Evolutionary conservation across 2,113 vertebrate genomes (phyloP).

Genomic region (Sterrhoptilus dennistouni): DNA sequence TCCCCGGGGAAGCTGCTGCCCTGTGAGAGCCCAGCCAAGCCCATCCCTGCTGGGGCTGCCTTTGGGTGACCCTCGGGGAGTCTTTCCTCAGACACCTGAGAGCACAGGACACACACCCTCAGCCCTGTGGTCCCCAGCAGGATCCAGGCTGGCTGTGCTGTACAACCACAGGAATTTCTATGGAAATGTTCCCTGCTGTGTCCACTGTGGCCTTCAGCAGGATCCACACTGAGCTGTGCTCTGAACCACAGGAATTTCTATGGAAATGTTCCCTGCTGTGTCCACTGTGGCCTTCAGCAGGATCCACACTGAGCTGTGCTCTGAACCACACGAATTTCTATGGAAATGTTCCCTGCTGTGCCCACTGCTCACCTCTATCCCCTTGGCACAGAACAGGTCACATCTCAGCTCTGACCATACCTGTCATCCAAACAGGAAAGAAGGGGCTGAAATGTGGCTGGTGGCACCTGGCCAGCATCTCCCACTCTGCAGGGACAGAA

Average conservation of each 20-base stretch:
- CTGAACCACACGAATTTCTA: fast-evolving
- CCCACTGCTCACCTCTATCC: not conserved
- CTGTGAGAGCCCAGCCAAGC: not conserved
- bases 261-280: too few relatives aligned
- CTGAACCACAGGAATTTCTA: fast-evolving
- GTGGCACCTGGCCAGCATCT: not conserved
- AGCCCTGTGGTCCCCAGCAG: fast-evolving
- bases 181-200: not conserved
- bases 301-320: fast-evolving
- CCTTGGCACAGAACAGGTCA: not conserved
- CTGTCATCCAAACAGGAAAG: not conserved
- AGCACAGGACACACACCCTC: not conserved
- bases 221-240: fast-evolving
- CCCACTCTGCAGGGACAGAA: not conserved
- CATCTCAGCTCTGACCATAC: fast-evolving
- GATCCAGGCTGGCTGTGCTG: fast-evolving
- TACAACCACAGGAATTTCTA: fast-evolving
- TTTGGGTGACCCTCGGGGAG: fast-evolving
- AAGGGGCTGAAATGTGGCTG: not conserved
- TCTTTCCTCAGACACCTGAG: not conserved
- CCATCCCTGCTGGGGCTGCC: fast-evolving
- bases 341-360: not conserved
- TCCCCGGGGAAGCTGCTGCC: not conserved
- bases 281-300: fast-evolving
- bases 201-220: fast-evolving